Conservation (phyloP, 2,797 vertebrate species). For the Cacajao melanocephalus region DNA sequence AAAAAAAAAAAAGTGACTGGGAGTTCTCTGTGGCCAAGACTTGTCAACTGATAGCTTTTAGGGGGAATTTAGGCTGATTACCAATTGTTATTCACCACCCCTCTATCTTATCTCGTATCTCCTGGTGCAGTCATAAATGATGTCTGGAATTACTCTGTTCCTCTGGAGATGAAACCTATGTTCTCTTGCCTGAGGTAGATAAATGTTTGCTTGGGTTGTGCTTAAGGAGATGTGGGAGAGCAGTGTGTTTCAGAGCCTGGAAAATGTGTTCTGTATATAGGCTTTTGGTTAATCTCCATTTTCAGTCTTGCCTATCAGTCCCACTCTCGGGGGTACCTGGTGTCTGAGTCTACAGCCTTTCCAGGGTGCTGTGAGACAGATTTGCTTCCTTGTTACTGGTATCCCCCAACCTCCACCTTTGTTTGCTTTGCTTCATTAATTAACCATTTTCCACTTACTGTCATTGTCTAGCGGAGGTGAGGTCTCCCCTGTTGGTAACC, state of each 20-base stretch:
- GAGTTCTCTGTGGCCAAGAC: not conserved
- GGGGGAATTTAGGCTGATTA: not conserved
- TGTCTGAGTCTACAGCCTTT: not conserved
- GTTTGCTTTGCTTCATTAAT: not conserved
- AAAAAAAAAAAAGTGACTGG: not conserved
- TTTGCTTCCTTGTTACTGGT: not conserved
- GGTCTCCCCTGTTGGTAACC: not conserved
- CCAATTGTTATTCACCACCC: not conserved
- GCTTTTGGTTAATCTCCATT: not conserved
- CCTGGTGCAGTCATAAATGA: not conserved
- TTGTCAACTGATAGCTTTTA: slow-evolving; percentile 8
- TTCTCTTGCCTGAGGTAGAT: not conserved
- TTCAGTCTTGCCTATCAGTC: not conserved
- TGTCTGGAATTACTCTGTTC: not conserved
- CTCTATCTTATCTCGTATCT: not conserved
- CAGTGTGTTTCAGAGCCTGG: not conserved
- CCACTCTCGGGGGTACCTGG: not conserved
- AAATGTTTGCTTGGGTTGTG: not conserved
- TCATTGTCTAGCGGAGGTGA: not conserved
- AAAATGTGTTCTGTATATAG: not conserved
- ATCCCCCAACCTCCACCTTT: not conserved
- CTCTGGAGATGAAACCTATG: not conserved
- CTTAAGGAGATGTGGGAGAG: not conserved
- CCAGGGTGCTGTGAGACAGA: not conserved
- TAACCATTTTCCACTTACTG: not conserved